These are phyloP conservation scores for Rhinolophus sinicus DNA, from an alignment of 2,113 vertebrate genomes.

Conservation along the genomic window DNA sequence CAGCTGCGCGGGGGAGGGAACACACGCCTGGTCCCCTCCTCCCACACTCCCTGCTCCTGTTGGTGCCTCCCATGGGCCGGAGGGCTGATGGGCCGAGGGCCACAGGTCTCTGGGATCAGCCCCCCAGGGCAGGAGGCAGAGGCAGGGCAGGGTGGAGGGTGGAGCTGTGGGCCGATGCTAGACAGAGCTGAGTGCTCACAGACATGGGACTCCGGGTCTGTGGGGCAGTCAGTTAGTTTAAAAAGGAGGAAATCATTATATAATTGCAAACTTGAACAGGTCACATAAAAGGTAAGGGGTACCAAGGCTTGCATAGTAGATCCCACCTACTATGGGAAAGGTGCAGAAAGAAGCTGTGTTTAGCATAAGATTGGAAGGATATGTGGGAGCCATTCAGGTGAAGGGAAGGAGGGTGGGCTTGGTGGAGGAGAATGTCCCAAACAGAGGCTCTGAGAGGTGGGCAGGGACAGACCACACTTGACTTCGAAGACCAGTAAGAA, in stretches of 20 bases:
- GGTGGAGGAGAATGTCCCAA: background rate
- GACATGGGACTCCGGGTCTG: background rate
- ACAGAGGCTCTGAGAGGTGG: background rate
- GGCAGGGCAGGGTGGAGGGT: background rate
- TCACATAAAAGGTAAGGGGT: background rate
- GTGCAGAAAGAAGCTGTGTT: background rate
- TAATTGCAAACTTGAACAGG: background rate
- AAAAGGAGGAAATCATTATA: background rate
- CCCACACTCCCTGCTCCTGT: too few species aligned
- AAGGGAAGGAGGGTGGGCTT: background rate
- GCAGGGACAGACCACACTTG: background rate
- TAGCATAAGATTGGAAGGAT: background rate
- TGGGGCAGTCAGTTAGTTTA: background rate
- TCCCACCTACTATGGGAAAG: too few species aligned
- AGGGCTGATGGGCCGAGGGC: background rate
- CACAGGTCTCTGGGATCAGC: background rate
- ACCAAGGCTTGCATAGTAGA: too few species aligned
- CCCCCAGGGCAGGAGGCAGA: background rate
- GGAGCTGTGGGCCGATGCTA: background rate
- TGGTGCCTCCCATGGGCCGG: background rate
- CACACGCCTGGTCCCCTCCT: rapidly evolving
- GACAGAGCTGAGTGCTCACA: too few species aligned
- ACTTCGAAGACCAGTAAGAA: background rate
- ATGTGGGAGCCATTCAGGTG: background rate
- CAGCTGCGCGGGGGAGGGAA: rapidly evolving